Evolutionary conservation across 2,888 invertebrate species (phyloP).

Genomic region (Tachina grossa): DNA sequence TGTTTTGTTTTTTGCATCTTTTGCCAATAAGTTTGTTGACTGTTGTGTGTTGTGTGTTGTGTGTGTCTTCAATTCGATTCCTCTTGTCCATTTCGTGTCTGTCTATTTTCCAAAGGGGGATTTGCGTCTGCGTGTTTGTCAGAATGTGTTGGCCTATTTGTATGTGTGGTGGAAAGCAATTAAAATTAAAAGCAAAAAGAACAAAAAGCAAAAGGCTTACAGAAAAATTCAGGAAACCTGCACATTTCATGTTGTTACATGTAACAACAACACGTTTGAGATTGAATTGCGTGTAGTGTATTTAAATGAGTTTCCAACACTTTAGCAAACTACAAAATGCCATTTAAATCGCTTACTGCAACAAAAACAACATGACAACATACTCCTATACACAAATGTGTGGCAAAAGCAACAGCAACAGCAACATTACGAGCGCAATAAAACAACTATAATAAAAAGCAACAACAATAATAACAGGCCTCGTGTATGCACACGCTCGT

Average conservation of each 20-base stretch:
- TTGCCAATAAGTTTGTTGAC: slow-evolving; percentile 43
- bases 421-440: slow-evolving; percentile 29
- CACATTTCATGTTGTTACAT: slow-evolving; percentile 69
- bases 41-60: background rate
- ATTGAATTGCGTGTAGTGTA: slow-evolving; percentile 72
- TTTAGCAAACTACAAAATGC: slow-evolving; percentile 71
- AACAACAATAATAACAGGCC: slow-evolving; percentile 25
- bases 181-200: slow-evolving; percentile 63
- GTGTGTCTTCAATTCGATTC: slow-evolving; percentile 27
- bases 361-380: slow-evolving; percentile 5
- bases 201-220: slow-evolving; percentile 10
- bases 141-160: slow-evolving; percentile 29
- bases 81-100: slow-evolving; percentile 48
- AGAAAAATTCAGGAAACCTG: slow-evolving; percentile 61
- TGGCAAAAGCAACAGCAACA: slow-evolving; percentile 33
- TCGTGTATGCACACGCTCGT: background rate
- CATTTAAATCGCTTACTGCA: slow-evolving; percentile 66
- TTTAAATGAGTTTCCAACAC: slow-evolving; percentile 72
- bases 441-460: slow-evolving; percentile 39
- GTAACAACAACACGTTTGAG: slow-evolving; percentile 69
- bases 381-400: background rate
- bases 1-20: slow-evolving; percentile 39
- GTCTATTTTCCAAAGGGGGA: slow-evolving; percentile 13
- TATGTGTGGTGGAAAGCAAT: slow-evolving; percentile 67
- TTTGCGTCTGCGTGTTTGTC: slow-evolving; percentile 47